phyloP scores from a whole-genome alignment of 1,140 invertebrate species.

The Apis dorsata region DNA sequence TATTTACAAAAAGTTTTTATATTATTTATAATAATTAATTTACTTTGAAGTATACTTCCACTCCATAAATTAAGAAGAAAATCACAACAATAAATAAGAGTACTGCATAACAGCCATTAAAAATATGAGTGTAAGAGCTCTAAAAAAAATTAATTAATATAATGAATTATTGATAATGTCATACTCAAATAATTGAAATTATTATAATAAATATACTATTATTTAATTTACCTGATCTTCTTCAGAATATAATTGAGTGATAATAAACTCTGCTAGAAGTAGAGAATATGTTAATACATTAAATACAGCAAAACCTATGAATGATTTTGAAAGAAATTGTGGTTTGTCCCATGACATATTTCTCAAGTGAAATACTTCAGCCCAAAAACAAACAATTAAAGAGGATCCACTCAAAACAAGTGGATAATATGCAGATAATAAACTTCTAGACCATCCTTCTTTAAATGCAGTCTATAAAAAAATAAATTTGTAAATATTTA shows the following conservation, averaged over 20 bases:
- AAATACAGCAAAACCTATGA: conserved; percentile 94
- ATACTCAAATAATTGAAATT: background rate
- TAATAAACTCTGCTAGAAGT: conserved; percentile 89
- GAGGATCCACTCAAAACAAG: conserved; percentile 93
- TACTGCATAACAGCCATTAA: conserved; percentile 95
- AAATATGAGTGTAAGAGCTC: conserved; percentile 90
- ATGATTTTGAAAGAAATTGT: conserved; percentile 95
- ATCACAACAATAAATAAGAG: conserved; percentile 94
- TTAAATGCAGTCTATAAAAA: conserved; percentile 86
- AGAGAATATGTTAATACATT: conserved; percentile 94
- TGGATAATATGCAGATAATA: conserved; percentile 95
- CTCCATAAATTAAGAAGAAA: conserved; percentile 96
- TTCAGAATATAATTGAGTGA: conserved; percentile 84
- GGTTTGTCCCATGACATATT: conserved; percentile 92
- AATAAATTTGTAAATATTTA: conserved; percentile 12
- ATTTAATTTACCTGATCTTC: conserved; percentile 50
- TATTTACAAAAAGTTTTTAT: background rate
- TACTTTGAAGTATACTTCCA: conserved; percentile 97
- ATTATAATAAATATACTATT: background rate
- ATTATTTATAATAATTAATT: conserved; percentile 55
- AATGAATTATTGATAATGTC: background rate
- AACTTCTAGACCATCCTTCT: conserved; percentile 90
- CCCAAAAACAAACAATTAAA: conserved; percentile 96
- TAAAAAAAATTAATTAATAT: conserved; percentile 72
- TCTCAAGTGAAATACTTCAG: conserved; percentile 95